A percentile compares a stretch with the other conserved stretches of the same genome.
Conservation (phyloP, 2,797 vertebrate species). For the Hydrolagus colliei region DNA sequence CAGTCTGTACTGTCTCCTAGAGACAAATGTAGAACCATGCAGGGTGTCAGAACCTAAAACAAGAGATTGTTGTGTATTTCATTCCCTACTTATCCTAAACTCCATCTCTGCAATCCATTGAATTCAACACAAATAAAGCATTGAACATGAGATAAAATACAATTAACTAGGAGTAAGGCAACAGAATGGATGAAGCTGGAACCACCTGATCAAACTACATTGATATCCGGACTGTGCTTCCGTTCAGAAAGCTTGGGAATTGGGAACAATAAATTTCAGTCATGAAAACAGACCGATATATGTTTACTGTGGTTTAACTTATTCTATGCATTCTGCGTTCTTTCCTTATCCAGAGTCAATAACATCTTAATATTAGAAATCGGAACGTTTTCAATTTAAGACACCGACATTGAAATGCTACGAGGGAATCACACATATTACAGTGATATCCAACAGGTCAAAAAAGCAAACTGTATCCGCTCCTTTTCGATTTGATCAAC, state of each 20-base stretch:
- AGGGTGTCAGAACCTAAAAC: constrained; percentile 25
- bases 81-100: not conserved
- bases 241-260: not conserved
- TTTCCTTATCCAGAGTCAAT: not conserved
- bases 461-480: not conserved
- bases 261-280: not conserved
- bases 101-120: not conserved
- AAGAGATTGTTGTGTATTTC: constrained; percentile 19
- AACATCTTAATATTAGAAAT: not conserved
- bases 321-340: not conserved
- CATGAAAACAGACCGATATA: constrained; percentile 2
- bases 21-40: constrained; percentile 41
- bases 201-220: not conserved
- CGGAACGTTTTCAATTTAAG: not conserved
- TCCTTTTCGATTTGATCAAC: constrained; percentile 3
- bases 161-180: constrained; percentile 15
- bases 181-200: not conserved
- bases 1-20: constrained; percentile 42
- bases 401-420: not conserved
- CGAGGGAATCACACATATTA: not conserved
- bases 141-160: constrained; percentile 19
- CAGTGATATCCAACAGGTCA: constrained; percentile 2
- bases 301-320: not conserved
- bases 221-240: not conserved
- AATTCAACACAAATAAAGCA: constrained; percentile 14